phyloP scores from a whole-genome alignment of 2,113 vertebrate genomes.

The Bubalus kerabau region DNA sequence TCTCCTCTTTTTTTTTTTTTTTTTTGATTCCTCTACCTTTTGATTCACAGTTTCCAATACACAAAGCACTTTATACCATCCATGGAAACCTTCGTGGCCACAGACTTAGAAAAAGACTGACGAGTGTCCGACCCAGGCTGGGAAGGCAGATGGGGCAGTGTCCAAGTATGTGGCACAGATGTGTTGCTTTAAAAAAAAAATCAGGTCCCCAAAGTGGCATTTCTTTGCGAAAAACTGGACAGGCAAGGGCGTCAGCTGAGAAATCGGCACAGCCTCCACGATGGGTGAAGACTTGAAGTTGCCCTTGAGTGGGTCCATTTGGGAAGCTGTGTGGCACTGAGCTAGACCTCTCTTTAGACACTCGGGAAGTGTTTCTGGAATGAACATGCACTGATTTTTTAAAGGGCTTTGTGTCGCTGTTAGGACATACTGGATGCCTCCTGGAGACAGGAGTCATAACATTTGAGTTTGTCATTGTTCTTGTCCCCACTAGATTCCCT shows the following conservation, averaged over 20 bases:
- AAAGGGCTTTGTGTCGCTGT: neutral
- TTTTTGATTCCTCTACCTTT: neutral
- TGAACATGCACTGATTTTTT: accelerated
- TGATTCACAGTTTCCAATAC: slow-evolving; percentile 66
- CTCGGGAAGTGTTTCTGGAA: neutral
- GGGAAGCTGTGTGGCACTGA: accelerated
- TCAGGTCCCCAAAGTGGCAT: neutral
- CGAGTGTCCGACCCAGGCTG: neutral
- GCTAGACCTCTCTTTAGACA: too few species aligned
- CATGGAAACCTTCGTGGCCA: slow-evolving; percentile 40
- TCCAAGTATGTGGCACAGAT: neutral
- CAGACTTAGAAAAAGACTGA: neutral
- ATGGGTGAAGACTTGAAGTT: neutral
- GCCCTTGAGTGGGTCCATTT: too few species aligned
- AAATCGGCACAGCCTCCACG: accelerated
- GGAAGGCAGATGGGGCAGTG: neutral
- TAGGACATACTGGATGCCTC: accelerated
- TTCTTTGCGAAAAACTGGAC: neutral
- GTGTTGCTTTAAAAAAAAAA: neutral
- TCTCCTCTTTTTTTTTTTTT: neutral
- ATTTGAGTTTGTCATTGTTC: neutral
- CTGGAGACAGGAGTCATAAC: neutral
- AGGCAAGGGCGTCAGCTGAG: neutral
- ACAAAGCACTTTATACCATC: neutral
- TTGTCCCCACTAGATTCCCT: too few species aligned